Evolutionary conservation across 2,797 vertebrate species (phyloP).

Genomic region (Phalanger gymnotis): DNA sequence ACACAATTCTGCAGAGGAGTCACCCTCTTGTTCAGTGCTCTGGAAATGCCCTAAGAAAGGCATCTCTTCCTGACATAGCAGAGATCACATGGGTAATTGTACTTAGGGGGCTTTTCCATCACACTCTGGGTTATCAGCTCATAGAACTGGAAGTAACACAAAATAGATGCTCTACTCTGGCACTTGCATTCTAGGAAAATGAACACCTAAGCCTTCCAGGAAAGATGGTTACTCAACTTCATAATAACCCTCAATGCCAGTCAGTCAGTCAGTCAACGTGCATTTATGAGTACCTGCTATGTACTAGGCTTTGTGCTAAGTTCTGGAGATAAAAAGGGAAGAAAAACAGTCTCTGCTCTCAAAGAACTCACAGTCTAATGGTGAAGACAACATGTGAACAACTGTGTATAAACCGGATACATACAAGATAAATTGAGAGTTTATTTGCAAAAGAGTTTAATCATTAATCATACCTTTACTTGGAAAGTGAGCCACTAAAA

Average conservation of each 20-base stretch:
- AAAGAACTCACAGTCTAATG: background rate
- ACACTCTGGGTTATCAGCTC: background rate
- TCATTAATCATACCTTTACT: no score
- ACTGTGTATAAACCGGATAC: background rate
- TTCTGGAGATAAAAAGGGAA: background rate
- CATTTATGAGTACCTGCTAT: background rate
- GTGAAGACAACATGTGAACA: background rate
- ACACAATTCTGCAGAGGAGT: background rate
- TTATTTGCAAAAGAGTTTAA: no score
- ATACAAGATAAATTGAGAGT: background rate
- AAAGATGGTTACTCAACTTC: background rate
- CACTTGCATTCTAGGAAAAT: background rate
- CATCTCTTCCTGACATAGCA: background rate
- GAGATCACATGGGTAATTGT: background rate
- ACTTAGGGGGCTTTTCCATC: background rate
- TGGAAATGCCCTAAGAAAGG: no score
- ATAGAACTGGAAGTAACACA: background rate
- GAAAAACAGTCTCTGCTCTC: background rate
- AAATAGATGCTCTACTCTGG: background rate
- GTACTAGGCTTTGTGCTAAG: background rate
- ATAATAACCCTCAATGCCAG: background rate
- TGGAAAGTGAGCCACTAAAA: no score
- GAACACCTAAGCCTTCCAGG: background rate
- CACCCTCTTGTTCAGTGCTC: background rate
- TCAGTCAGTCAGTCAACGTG: background rate